Evolutionary conservation across 1,140 invertebrate genomes (phyloP).

Genomic region (Coelopa frigida): DNA sequence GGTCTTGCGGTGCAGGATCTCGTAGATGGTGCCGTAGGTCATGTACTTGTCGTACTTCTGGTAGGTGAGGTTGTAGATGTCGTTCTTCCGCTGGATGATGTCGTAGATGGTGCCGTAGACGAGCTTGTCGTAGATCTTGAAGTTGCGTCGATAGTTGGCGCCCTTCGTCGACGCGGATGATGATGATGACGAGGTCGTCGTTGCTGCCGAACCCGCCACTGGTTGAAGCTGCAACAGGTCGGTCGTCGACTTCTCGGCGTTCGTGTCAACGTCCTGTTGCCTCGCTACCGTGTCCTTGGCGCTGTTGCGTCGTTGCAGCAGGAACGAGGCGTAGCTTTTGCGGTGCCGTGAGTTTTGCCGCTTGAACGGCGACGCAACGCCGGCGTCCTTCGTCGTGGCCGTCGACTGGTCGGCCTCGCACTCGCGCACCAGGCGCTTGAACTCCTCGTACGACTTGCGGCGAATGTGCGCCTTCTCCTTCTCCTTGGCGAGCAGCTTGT

Average conservation of each 20-base stretch:
- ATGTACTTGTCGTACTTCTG: slow-evolving; percentile 45
- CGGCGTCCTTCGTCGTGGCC: slow-evolving; percentile 1
- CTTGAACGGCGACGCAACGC: slow-evolving; percentile 23
- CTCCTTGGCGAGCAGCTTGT: slow-evolving; percentile 34
- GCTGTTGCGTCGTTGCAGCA: slow-evolving; percentile 30
- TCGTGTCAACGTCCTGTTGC: background rate
- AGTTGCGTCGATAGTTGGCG: slow-evolving; percentile 31
- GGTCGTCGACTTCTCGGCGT: too few relatives aligned
- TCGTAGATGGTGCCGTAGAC: slow-evolving; percentile 44
- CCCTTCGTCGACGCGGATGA: too few relatives aligned
- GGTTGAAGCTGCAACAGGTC: slow-evolving; percentile 17
- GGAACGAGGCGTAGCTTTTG: slow-evolving; percentile 37
- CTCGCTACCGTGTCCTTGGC: slow-evolving; percentile 13
- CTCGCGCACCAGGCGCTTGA: slow-evolving; percentile 40
- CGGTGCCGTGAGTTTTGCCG: slow-evolving; percentile 40
- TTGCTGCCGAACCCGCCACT: background rate
- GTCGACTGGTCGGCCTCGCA: slow-evolving; percentile 29
- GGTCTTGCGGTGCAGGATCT: slow-evolving; percentile 39
- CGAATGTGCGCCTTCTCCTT: slow-evolving; percentile 40
- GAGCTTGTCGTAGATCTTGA: slow-evolving; percentile 42
- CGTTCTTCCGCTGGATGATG: slow-evolving; percentile 42
- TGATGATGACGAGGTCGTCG: background rate
- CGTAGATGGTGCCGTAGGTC: slow-evolving; percentile 45
- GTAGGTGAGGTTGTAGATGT: slow-evolving; percentile 38
- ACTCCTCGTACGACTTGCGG: slow-evolving; percentile 44